Evolutionary conservation across 1,140 invertebrate species (phyloP), one percentile per base, ranked within the genome.

Genomic region (Drosophila busckii): DNA sequence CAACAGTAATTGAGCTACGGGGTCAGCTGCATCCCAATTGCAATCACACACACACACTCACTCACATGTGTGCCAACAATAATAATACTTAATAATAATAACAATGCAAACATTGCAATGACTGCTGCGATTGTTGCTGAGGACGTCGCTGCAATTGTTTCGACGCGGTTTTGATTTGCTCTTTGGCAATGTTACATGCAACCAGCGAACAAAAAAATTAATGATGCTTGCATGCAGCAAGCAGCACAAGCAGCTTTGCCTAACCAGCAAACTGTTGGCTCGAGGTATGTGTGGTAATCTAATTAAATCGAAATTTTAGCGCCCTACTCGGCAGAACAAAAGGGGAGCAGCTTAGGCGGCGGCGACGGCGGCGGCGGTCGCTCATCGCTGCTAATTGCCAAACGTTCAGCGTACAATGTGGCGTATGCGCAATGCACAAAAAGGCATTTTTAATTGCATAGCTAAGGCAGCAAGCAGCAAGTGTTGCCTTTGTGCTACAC

Each of bases 301-400:
- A 75, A 75, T 75, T 75, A 75, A 75, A 70, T 76, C 60, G 70
- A 75, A 75, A 76, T 76, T 76, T 75, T 37, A 75, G 65, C 60
- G 65, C 64, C 64, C 76, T 75, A 64, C 70, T 60, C 16, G 22
- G 50, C 40, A 31, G 3, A 29, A 8, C 23, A 19, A 45, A 20
- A 12, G 28, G 23, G 12, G 3, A 31, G 6, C 25, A 19, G 15
- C 15, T n/a, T n/a, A n/a, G 9, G 41, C 28, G 13, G 16, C 28
- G 2, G 26, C 17, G 8, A 28, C 28, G 10, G 46, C 48, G 19
- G 28, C 49, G 17, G 31, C 52, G 19, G 22, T 20, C 59, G 25
- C 17, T 20, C 26, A n/a, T 20, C 16, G 37, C 35, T 28, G 44
- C 66, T 69, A 69, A 69, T 69, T 63, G 65, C 66, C 56, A 64